Conservation (phyloP, 2,113 vertebrate genomes). For the Hemibagrus wyckioides region DNA sequence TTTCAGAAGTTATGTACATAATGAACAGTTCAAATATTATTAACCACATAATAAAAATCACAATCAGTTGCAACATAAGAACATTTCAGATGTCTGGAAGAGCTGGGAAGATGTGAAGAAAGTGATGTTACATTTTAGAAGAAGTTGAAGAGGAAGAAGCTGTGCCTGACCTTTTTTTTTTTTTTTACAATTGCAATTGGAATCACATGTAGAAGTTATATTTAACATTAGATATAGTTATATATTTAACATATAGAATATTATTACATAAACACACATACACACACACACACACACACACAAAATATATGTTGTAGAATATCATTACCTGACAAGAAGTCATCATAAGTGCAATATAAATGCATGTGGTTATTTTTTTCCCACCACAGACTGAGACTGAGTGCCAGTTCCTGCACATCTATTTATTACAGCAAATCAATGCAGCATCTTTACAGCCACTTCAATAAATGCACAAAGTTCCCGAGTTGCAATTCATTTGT, state of each 20-base stretch:
- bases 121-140: background rate
- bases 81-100: background rate
- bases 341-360: constrained; percentile 4
- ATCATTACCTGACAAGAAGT: background rate
- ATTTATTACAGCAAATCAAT: constrained; percentile 16
- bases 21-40: background rate
- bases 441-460: constrained; percentile 34
- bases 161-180: no score
- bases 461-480: constrained; percentile 31
- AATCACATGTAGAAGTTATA: background rate
- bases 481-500: constrained; percentile 37
- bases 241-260: background rate
- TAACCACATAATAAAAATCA: background rate
- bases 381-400: background rate
- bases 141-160: background rate
- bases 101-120: background rate
- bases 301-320: background rate
- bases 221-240: background rate
- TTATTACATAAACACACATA: no score
- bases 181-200: background rate
- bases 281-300: no score
- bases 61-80: background rate
- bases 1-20: background rate
- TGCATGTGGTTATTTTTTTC: constrained; percentile 26
- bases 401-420: background rate